These are phyloP conservation scores for Lasioglossum calceatum DNA, from an alignment of 2,888 invertebrate species.

Conservation along the genomic window DNA sequence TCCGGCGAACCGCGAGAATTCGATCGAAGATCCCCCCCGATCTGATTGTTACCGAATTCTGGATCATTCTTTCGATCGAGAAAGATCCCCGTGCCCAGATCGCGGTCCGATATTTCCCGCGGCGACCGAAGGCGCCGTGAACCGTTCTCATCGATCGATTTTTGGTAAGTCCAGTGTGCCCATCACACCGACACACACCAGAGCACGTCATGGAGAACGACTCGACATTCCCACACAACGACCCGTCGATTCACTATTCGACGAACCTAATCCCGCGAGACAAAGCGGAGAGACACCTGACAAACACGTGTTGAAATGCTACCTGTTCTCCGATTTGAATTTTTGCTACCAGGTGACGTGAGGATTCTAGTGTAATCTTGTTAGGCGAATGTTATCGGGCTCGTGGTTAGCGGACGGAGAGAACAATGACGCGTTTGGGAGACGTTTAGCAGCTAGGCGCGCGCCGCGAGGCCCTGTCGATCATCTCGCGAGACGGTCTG, in stretches of 20 bases:
- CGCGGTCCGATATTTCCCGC: slow-evolving; percentile 1
- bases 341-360: neutral
- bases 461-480: slow-evolving; percentile 26
- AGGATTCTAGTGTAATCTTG: neutral
- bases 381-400: neutral
- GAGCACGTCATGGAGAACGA: slow-evolving; percentile 13
- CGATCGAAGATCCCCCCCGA: slow-evolving; percentile 19
- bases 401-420: slow-evolving; percentile 6
- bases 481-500: slow-evolving; percentile 65
- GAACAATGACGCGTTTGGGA: slow-evolving; percentile 2
- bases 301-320: slow-evolving; percentile 18
- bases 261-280: slow-evolving; percentile 24
- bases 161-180: slow-evolving; percentile 74
- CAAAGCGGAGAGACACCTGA: slow-evolving; percentile 52
- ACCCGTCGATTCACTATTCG: neutral
- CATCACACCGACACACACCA: slow-evolving; percentile 44
- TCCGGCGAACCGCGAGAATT: slow-evolving; percentile 63
- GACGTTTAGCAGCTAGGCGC: neutral
- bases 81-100: neutral
- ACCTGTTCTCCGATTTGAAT: neutral
- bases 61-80: neutral
- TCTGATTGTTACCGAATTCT: neutral
- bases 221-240: neutral
- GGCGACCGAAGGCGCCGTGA: slow-evolving; percentile 36
- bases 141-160: slow-evolving; percentile 43